These are phyloP conservation scores for Cranoglanis bouderius DNA, from an alignment of 2,113 vertebrate species.

Conservation along the genomic window DNA sequence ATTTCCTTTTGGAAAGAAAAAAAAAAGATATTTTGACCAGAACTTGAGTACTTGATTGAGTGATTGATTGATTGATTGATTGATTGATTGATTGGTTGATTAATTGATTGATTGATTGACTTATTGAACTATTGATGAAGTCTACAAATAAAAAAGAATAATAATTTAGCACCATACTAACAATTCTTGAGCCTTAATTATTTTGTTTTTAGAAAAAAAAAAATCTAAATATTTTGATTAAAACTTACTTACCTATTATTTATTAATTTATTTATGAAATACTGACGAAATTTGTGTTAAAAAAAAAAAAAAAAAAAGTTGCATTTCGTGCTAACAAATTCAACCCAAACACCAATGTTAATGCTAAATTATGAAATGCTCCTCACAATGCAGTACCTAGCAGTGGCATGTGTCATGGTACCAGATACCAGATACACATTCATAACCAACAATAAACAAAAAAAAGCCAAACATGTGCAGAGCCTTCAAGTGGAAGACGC, in stretches of 20 bases:
- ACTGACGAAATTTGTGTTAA: too few species aligned
- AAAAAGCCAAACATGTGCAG: conserved; percentile 59
- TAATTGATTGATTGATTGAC: too few species aligned
- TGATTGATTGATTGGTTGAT: too few species aligned
- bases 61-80: too few species aligned
- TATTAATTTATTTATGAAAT: background rate
- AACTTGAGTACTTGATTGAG: too few species aligned
- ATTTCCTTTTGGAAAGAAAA: too few species aligned
- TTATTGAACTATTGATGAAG: too few species aligned
- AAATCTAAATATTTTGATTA: background rate
- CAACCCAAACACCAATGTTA: background rate
- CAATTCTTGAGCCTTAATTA: background rate
- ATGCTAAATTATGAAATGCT: background rate
- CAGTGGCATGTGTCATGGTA: background rate
- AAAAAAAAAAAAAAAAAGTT: too few species aligned
- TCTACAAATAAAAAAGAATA: too few species aligned
- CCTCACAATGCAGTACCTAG: background rate
- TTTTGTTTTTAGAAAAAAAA: background rate
- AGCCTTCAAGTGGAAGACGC: conserved; percentile 73
- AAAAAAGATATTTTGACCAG: too few species aligned
- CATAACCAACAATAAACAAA: background rate
- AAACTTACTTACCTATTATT: background rate
- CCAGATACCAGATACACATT: background rate
- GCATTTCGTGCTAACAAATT: background rate
- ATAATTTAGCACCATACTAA: too few species aligned